phyloP scores from a whole-genome alignment of 2,797 vertebrate species.

The Helostoma temminkii region DNA sequence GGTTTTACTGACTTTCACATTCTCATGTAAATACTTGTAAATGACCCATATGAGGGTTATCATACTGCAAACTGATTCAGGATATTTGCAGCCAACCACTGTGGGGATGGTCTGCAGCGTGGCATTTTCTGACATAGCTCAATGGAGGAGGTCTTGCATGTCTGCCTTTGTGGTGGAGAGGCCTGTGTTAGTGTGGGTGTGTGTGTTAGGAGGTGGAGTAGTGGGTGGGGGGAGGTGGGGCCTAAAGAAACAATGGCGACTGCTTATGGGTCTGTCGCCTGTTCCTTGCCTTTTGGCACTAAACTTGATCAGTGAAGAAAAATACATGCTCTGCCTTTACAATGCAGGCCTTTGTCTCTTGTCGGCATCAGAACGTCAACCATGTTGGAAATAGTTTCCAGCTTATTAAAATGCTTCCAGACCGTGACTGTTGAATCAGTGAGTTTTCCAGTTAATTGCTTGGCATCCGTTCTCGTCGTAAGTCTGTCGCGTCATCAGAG shows the following conservation, averaged over 20 bases:
- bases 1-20: conserved; percentile 77
- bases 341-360: conserved; percentile 85
- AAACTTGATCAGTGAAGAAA: conserved; percentile 81
- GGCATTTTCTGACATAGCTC: conserved; percentile 61
- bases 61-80: conserved; percentile 65
- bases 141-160: conserved; percentile 61
- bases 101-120: conserved; percentile 60
- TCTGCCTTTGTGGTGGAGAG: conserved; percentile 59
- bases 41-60: conserved; percentile 68
- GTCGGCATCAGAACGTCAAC: conserved; percentile 82
- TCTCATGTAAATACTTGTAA: conserved; percentile 75
- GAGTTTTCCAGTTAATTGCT: conserved; percentile 84
- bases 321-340: conserved; percentile 79
- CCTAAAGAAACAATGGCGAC: conserved; percentile 74
- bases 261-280: conserved; percentile 81
- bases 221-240: conserved; percentile 48
- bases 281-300: conserved; percentile 79
- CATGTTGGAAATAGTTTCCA: conserved; percentile 88
- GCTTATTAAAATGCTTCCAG: conserved; percentile 87
- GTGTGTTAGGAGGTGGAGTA: conserved; percentile 54
- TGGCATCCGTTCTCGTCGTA: conserved; percentile 77
- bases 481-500: conserved; percentile 74
- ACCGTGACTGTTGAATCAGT: conserved; percentile 83
- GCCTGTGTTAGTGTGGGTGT: conserved; percentile 34
- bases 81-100: conserved; percentile 60